phyloP scores from a whole-genome alignment of 2,113 vertebrate species.

The Rhegmatorhina hoffmannsi region DNA sequence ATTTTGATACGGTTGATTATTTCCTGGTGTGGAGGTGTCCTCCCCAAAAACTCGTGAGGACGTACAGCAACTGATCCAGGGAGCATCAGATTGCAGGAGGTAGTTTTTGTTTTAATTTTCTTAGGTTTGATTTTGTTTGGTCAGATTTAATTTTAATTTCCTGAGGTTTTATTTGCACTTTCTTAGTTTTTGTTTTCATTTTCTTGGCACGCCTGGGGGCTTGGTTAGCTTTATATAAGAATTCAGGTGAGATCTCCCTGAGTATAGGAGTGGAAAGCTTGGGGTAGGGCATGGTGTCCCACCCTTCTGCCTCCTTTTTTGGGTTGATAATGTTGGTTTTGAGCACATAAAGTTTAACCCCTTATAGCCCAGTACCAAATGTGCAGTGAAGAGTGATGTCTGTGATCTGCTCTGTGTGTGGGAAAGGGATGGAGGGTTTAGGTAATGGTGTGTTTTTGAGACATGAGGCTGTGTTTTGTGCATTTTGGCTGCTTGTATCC shows the following conservation, averaged over 20 bases:
- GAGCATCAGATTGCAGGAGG: background rate
- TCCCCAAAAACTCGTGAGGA: background rate
- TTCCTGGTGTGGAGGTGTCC: background rate
- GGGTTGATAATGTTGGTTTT: background rate
- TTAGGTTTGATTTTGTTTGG: background rate
- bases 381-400: background rate
- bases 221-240: background rate
- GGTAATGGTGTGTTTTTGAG: background rate
- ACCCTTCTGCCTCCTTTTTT: background rate
- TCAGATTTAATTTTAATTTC: background rate
- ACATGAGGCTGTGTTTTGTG: background rate
- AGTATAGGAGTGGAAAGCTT: accelerated
- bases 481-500: background rate
- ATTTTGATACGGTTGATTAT: background rate
- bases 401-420: accelerated
- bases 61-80: background rate
- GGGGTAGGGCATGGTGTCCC: accelerated
- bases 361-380: accelerated
- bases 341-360: background rate
- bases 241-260: background rate
- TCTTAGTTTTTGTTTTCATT: background rate
- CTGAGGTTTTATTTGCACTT: background rate
- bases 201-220: background rate
- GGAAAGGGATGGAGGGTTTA: background rate
- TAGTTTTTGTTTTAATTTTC: background rate